Evolutionary conservation across 1,140 invertebrate species (phyloP).

Genomic region (Phenacoccus solenopsis): DNA sequence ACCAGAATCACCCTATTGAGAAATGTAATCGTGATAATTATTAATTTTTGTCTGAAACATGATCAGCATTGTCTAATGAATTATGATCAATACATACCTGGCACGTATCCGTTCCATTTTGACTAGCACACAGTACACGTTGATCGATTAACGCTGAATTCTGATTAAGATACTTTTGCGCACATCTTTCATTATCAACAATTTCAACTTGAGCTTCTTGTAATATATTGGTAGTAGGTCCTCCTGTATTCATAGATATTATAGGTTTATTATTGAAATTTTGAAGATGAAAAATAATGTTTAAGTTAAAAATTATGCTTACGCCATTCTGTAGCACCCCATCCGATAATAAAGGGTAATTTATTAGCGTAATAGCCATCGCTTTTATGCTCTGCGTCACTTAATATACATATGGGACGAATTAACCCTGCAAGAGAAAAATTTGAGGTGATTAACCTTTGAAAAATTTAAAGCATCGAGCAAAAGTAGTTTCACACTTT

Average conservation of each 20-base stretch:
- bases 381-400: background rate
- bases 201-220: conserved; percentile 58
- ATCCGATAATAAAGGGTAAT: background rate
- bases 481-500: too few relatives aligned
- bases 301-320: background rate
- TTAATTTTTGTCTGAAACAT: background rate
- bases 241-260: conserved; percentile 39
- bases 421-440: background rate
- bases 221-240: conserved; percentile 44
- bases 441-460: background rate
- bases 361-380: background rate
- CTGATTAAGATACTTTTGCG: conserved; percentile 39
- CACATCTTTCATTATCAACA: conserved; percentile 45
- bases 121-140: conserved; percentile 50
- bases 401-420: conserved; percentile 8
- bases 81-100: conserved; percentile 39
- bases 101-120: conserved; percentile 52
- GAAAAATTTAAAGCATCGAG: background rate
- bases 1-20: conserved; percentile 59
- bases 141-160: conserved; percentile 11
- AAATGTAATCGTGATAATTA: background rate
- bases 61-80: background rate
- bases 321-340: background rate
- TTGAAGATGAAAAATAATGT: conserved; percentile 21
- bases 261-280: background rate